Base-by-base conservation (phyloP, 2,797 vertebrate genomes). In the Manis crassicaudata region DNA sequence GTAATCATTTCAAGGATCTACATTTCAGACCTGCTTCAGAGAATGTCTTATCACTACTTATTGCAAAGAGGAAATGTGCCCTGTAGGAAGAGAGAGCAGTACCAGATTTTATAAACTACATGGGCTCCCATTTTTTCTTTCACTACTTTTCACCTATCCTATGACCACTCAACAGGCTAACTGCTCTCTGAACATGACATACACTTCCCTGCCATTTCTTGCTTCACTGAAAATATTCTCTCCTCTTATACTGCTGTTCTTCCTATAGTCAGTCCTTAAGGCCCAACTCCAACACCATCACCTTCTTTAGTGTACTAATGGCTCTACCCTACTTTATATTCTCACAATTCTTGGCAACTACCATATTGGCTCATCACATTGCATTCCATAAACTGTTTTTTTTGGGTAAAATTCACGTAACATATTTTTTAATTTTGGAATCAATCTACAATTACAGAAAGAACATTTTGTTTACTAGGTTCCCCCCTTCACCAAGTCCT, bases 1-100 rank as follows among this genome's bases (percentile, higher is more conserved):
- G 92, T 93, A 98, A 97, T 94, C 25, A 82, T 96, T 98, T 97
- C 3, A 62, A 94, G 62, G 92, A 68, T 35, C 50, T 91, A 3
- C 21, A 25, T 65, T 91, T 80, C 43, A 79, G 70, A 91, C 3
- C 50, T 83, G 50, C 32, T 80, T 76, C 77, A 95, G 63, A 93
- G 27, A 93, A 63, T 32, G 29, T 79, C 27, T 18, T 95, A 17
- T 43, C 40, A 63, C 37, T 76, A 17, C 62, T 94, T 4, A 23
- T 40, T 35, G n/a, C 27, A 13, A 75, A 85, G 73, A 83, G 20
- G 50, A 87, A 93, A 75, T 46, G 58, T 56, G 3, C 20, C 35
- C 70, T 87, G 2, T 40, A 80, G 58, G 50, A 90, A 63, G n/a
- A 86, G 21, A 80, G 81, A 67, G 29, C 23, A 70, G 63, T 29